Conservation (phyloP, 1,140 invertebrate genomes). For the Drosophila pachea region DNA sequence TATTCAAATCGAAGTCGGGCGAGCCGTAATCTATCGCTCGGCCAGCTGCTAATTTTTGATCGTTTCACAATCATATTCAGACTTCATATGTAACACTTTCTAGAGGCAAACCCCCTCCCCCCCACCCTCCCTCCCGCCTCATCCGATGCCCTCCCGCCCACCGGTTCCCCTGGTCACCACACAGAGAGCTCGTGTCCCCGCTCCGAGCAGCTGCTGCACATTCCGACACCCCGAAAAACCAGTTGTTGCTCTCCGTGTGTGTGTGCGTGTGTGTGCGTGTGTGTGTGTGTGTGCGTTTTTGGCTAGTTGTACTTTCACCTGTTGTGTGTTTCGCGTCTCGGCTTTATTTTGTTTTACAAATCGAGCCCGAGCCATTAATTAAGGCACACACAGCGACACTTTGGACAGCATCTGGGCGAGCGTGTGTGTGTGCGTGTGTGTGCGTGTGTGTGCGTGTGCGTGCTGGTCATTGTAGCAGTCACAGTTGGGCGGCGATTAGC, state of each 20-base stretch:
- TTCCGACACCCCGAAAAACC: constrained; percentile 47
- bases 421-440: constrained; percentile 1
- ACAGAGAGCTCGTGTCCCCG: too few relatives aligned
- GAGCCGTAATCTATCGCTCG: constrained; percentile 8
- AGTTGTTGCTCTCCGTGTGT: constrained; percentile 25
- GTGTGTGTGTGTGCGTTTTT: constrained; percentile 34
- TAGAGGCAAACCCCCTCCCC: constrained; percentile 25
- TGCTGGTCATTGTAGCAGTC: constrained; percentile 32
- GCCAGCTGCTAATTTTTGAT: neutral
- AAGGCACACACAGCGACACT: constrained; percentile 26
- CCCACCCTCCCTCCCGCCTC: too few relatives aligned
- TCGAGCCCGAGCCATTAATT: constrained; percentile 57
- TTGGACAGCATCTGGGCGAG: constrained; percentile 23
- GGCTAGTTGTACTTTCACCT: constrained; percentile 55
- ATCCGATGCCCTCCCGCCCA: too few relatives aligned
- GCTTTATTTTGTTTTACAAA: constrained; percentile 53
- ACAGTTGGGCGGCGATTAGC: constrained; percentile 44
- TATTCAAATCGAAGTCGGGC: constrained; percentile 18
- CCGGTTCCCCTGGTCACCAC: too few relatives aligned
- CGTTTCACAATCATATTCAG: constrained; percentile 32
- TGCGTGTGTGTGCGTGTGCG: constrained; percentile 22
- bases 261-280: constrained; percentile 11
- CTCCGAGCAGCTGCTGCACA: constrained; percentile 10
- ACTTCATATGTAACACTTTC: constrained; percentile 54
- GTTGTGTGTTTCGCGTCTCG: constrained; percentile 41